phyloP scores from a whole-genome alignment of 2,888 invertebrate species.

The Poecilobothrus nobilitatus region DNA sequence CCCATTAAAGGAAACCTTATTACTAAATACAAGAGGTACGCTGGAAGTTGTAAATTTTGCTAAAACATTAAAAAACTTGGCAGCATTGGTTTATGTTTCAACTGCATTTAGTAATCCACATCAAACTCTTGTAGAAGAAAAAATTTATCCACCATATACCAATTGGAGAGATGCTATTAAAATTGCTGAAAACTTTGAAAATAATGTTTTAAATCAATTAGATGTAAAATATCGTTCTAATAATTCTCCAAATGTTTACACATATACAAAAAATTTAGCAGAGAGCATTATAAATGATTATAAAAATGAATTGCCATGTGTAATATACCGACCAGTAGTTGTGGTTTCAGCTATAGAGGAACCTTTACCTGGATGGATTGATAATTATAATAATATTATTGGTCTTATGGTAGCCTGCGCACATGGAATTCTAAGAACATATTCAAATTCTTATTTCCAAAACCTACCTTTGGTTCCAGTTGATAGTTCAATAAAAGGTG shows the following conservation, averaged over 20 bases:
- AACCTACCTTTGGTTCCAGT: slow-evolving; percentile 71
- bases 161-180: slow-evolving; percentile 62
- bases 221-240: slow-evolving; percentile 49
- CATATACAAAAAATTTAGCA: slow-evolving; percentile 79
- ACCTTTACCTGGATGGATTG: slow-evolving; percentile 74
- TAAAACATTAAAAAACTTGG: slow-evolving; percentile 45
- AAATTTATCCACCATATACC: slow-evolving; percentile 48
- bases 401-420: slow-evolving; percentile 63
- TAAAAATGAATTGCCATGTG: slow-evolving; percentile 56
- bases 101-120: slow-evolving; percentile 83
- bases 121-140: slow-evolving; percentile 61
- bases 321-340: slow-evolving; percentile 82
- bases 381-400: slow-evolving; percentile 85
- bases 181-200: slow-evolving; percentile 55
- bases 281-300: slow-evolving; percentile 71
- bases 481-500: slow-evolving; percentile 64
- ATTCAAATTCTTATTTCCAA: slow-evolving; percentile 56
- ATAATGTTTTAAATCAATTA: slow-evolving; percentile 48
- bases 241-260: slow-evolving; percentile 89
- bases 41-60: slow-evolving; percentile 55
- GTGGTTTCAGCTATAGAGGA: slow-evolving; percentile 56
- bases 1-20: slow-evolving; percentile 54
- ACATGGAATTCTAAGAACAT: slow-evolving; percentile 60
- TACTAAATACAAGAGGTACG: slow-evolving; percentile 58
- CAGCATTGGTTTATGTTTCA: slow-evolving; percentile 71